Percentiles rank a stretch among this genome's conserved stretches.
phyloP scores from a whole-genome alignment of 2,797 vertebrate genomes.

The Acropternis orthonyx region DNA sequence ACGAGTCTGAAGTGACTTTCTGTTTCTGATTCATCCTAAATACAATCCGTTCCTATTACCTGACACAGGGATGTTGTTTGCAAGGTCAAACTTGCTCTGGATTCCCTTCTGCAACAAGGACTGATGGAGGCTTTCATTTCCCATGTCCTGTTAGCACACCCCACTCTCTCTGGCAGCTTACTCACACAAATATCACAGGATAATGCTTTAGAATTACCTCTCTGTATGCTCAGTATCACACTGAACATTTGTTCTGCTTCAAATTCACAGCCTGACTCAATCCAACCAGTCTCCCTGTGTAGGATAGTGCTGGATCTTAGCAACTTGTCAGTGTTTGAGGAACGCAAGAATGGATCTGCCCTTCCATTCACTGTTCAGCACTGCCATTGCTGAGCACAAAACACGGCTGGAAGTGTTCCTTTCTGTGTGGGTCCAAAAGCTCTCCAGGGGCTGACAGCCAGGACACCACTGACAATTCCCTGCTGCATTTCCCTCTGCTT shows the following conservation, averaged over 20 bases:
- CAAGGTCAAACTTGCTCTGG: conserved; percentile 79
- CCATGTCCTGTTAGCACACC: conserved; percentile 81
- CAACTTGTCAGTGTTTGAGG: background rate
- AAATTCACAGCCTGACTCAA: background rate
- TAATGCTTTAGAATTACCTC: background rate
- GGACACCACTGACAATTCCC: background rate
- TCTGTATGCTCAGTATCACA: background rate
- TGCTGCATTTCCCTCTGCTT: background rate
- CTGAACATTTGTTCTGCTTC: background rate
- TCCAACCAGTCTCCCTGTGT: background rate
- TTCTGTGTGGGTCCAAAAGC: background rate
- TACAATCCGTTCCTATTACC: conserved; percentile 55
- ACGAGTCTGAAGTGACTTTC: background rate
- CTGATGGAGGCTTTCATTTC: conserved; percentile 82
- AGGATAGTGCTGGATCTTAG: background rate
- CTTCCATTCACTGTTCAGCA: background rate
- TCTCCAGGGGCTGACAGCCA: background rate
- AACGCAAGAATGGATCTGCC: background rate
- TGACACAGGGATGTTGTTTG: conserved; percentile 82
- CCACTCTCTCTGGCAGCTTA: background rate
- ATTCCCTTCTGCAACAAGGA: conserved; percentile 84
- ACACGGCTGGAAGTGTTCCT: background rate
- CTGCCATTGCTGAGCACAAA: background rate
- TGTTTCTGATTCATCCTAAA: conserved; percentile 16
- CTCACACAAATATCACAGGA: background rate